Evolutionary conservation across 2,888 invertebrate genomes (phyloP), one percentile per base, ranked within the genome.

Genomic region (Scrobipalpa atriplicella): DNA sequence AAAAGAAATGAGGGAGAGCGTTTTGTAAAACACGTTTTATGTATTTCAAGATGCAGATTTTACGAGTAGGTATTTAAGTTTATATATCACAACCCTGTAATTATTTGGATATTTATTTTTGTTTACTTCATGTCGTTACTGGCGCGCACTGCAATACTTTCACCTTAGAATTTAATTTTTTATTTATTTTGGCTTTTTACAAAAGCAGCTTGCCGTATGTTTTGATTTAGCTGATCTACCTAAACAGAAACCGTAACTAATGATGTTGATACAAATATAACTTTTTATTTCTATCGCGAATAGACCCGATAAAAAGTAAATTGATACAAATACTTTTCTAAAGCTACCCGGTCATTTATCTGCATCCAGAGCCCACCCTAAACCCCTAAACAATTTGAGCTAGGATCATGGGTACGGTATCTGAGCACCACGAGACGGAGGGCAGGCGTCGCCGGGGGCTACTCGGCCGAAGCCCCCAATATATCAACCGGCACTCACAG

Each of bases 401-500:
- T 70, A 71, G 69, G 72, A 67, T 66, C 66, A 66, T 69, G 69
- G 56, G 56, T 64, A 56, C 19, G 54, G 21, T 19, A 67, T 67
- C 64, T 21, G 47, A 13, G 29, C 47, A 16, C 54, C 54, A 10
- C 16, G 11, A 47, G 18, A 66, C 71, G 68, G 72, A 72, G 72
- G 76, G 75, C 72, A 79, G 78, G 79, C 78, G 76, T 72, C 75
- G 91, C 92, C 89, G 85, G 87, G 74, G 90, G 90, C 90, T 85
- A 87, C 81, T 75, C 86, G 82, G 78, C 78, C 86, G 81, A 82
- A 82, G 87, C 84, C 84, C 73, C 84, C 86, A 89, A 93, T 93
- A 93, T 92, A 93, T 93, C 92, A 92, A 88, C 77, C 82, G 79
- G 78, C 80, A 80, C 82, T 80, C 81, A 78, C 77, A 83, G 86